Base-by-base conservation (phyloP, 2,113 vertebrate species). In the Amazona vittata region DNA sequence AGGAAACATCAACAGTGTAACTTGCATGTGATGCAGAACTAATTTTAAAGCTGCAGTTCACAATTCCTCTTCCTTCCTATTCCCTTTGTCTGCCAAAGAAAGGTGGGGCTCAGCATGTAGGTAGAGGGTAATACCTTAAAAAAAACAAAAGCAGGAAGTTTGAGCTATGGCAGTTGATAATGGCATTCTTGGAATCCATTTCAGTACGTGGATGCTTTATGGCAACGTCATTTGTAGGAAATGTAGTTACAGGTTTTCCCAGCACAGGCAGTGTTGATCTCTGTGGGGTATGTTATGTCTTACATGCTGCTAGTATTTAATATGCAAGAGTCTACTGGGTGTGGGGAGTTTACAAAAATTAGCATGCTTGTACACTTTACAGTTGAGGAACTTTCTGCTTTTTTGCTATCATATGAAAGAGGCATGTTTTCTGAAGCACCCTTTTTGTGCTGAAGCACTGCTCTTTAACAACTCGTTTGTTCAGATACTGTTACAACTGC, bases 21-120 rank as follows among this genome's bases (percentile, higher is more conserved):
- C 35, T 60, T 0, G 0, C 12, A 12, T 0, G 0, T 50, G 47
- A 55, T 10, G 3, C 53, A 31, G 43, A 77, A 64, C 39, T 74
- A 22, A 24, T 80, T 29, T 83, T 78, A 83, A 73, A 86, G 31
- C n/a, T 86, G 52, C 18, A 33, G 39, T 83, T 93, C 10, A 26
- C 8, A 37, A 10, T 37, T 21, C 10, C 8, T 63, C 43, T 75
- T 83, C 59, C 25, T 85, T 75, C 47, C n/a, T 73, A 4, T 16
- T 80, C 20, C 28, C 5, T 78, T 47, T 83, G 50, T 67, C 47
- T 71, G 49, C n/a, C 35, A 49, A 46, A 46, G 47, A 64, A 53
- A 37, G 17, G 2, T 33, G 31, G 11, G 28, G 5, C 39, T 73
- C 15, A 77, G 24, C 28, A 44, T 24, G 14, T 85, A 14, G 18